Evolutionary conservation across 2,113 vertebrate genomes (phyloP).

Genomic region (Campylorhamphus procurvoides): DNA sequence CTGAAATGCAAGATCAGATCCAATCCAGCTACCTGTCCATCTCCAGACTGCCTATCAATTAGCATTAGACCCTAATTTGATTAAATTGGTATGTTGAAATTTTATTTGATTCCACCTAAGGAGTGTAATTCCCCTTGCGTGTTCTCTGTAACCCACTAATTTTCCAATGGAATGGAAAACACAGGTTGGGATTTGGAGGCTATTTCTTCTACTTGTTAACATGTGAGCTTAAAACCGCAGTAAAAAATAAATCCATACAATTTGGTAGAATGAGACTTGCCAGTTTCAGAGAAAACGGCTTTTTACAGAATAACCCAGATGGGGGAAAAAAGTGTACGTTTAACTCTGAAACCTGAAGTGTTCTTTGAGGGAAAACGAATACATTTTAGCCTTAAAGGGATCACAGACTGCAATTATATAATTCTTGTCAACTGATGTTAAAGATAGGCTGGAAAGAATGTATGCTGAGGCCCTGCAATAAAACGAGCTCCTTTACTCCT

Average conservation of each 20-base stretch:
- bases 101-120: conserved; percentile 59
- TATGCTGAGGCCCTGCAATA: conserved; percentile 77
- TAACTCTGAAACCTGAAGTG: conserved; percentile 77
- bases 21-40: conserved; percentile 48
- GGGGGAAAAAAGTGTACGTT: conserved; percentile 30
- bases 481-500: conserved; percentile 82
- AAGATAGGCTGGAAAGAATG: conserved; percentile 86
- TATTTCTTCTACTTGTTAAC: conserved; percentile 52
- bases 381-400: conserved; percentile 81
- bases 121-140: conserved; percentile 15
- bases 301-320: conserved; percentile 50
- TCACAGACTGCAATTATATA: conserved; percentile 95
- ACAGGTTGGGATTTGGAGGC: conserved; percentile 38
- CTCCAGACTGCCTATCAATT: conserved; percentile 44
- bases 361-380: conserved; percentile 86
- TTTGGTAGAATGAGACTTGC: conserved; percentile 6
- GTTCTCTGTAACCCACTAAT: conserved; percentile 50
- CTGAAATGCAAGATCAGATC: conserved; percentile 42
- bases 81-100: conserved; percentile 52
- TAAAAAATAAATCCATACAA: conserved; percentile 44
- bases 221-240: conserved; percentile 47
- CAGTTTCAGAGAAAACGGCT: conserved; percentile 38
- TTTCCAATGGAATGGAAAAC: conserved; percentile 59
- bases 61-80: conserved; percentile 63
- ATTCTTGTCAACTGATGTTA: conserved; percentile 90